Percentiles rank a stretch among this genome's conserved stretches.
Evolutionary conservation across 2,797 vertebrate genomes (phyloP).

Genomic region (Trichosurus vulpecula): DNA sequence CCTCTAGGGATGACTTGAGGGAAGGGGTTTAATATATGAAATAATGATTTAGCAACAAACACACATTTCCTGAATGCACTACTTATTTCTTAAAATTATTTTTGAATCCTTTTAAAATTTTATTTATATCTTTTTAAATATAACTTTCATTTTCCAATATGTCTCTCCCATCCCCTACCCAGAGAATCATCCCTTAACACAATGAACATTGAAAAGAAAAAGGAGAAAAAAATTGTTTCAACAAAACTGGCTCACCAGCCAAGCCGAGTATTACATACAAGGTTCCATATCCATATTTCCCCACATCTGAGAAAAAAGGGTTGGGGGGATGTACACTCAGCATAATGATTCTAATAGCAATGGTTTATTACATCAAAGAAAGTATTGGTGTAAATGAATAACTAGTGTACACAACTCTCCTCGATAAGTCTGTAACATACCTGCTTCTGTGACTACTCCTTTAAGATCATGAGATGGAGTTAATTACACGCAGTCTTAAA

Average conservation of each 20-base stretch:
- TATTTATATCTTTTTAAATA: not conserved
- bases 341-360: not conserved
- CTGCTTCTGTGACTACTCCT: accelerated
- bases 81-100: not conserved
- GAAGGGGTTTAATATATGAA: not conserved
- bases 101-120: not conserved
- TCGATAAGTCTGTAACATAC: not conserved
- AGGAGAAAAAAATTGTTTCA: not conserved
- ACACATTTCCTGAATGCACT: not conserved
- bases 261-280: not conserved
- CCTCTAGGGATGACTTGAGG: not conserved
- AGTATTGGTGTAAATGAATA: not conserved
- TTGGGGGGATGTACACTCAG: not conserved
- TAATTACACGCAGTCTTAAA: not conserved
- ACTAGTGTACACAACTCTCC: accelerated
- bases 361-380: not conserved
- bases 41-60: not conserved
- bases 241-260: not conserved
- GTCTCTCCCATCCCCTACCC: not conserved
- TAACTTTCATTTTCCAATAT: not conserved
- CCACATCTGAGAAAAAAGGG: not conserved
- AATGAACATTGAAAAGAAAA: not conserved
- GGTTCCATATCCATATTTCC: not conserved
- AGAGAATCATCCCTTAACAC: not conserved
- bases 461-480: not conserved